These are phyloP conservation scores for Buceros bicornis DNA, from an alignment of 2,797 vertebrate genomes.

Conservation along the genomic window DNA sequence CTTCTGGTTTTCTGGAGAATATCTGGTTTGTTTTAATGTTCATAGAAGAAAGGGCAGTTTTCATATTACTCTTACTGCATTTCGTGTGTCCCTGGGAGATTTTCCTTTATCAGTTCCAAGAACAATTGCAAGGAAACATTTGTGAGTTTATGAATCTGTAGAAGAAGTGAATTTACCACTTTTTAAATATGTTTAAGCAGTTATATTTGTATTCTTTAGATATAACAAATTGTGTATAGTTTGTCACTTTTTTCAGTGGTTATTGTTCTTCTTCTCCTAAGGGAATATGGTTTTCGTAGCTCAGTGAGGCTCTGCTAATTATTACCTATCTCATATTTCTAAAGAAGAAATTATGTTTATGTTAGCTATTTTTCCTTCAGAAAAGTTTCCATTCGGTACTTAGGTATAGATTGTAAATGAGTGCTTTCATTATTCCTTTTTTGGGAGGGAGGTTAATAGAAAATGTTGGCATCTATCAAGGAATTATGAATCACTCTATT, in stretches of 20 bases:
- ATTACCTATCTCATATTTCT: background rate
- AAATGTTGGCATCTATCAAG: background rate
- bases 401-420: background rate
- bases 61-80: background rate
- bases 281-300: background rate
- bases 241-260: slow-evolving; percentile 25
- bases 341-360: slow-evolving; percentile 14
- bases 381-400: slow-evolving; percentile 1
- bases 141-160: slow-evolving; percentile 48
- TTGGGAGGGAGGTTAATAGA: background rate
- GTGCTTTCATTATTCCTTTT: background rate
- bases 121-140: slow-evolving; percentile 40
- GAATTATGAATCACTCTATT: background rate
- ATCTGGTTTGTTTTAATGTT: slow-evolving; percentile 16
- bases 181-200: slow-evolving; percentile 7
- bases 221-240: background rate
- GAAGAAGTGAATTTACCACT: slow-evolving; percentile 36
- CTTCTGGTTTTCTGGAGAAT: slow-evolving; percentile 40
- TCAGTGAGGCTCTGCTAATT: slow-evolving; percentile 22
- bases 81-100: slow-evolving; percentile 9
- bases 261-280: background rate
- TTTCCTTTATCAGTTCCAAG: slow-evolving; percentile 54
- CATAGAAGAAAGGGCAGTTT: slow-evolving; percentile 34
- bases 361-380: slow-evolving; percentile 27
- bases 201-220: slow-evolving; percentile 22